Evolutionary conservation across 2,888 invertebrate genomes (phyloP), one percentile per base, ranked within the genome.

Genomic region (Cylindroiulus punctatus): DNA sequence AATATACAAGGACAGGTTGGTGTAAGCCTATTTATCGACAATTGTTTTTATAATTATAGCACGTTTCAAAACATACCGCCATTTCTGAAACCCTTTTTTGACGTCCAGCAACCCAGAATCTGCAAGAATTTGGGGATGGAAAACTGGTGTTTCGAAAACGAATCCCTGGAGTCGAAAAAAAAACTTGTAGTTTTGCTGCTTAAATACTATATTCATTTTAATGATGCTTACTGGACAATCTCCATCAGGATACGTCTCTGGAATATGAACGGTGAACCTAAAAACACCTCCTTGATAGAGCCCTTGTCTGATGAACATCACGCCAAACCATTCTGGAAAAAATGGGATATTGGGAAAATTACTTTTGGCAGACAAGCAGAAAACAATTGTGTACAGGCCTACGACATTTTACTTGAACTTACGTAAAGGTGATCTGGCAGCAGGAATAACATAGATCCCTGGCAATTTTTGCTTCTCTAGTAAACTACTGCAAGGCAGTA

Each of bases 371-470:
- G 12, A 47, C 17, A 47, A 47, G 17, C 47, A 44, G 44, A 14
- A 44, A 47, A 47, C 19, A 19, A 47, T 12, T 1, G 1, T 26
- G 26, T 3, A 65, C 57, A 17, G 47, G 57, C n/a, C n/a, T 10
- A 2, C 14, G 17, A 19, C 10, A 81, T 4, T 52, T 42, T n/a
- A 65, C 84, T 47, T 8, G 32, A 89, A 93, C 94, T 94, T 93
- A 96, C 96, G 90, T 89, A 96, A 93, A 85, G 96, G 94, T 90
- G 94, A 95, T 89, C 94, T 94, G 90, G 94, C 94, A 84, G 98
- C 97, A 87, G 98, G 98, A 91, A 98, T 96, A 26, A 97, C 96
- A 92, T 98, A 98, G 87, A 98, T 93, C 85, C 98, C 97, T 89
- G 95, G 94, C 88, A 97, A 92, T 90, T 95, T 95, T 91, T 97